phyloP scores from a whole-genome alignment of 2,797 vertebrate genomes.

The Pseudochirops corinnae region DNA sequence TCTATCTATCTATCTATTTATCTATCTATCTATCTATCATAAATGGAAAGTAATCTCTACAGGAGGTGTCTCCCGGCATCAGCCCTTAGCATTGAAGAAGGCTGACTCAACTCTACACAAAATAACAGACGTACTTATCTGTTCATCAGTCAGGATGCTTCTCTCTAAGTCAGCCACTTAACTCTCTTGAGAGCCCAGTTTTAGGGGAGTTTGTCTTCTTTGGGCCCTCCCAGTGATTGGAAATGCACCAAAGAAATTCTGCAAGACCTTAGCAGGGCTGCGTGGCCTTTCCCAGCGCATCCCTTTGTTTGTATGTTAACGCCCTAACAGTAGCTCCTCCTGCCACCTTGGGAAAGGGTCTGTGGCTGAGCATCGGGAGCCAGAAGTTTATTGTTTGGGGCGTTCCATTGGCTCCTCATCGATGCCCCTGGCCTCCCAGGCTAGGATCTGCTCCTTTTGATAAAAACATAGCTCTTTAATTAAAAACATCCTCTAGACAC shows the following conservation, averaged over 20 bases:
- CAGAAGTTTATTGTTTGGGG: constrained; percentile 68
- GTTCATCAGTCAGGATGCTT: not conserved
- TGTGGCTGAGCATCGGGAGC: constrained; percentile 15
- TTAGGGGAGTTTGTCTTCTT: constrained; percentile 5
- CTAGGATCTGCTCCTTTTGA: constrained; percentile 67
- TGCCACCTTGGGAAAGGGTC: constrained; percentile 25
- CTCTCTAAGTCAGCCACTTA: not conserved
- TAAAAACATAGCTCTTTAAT: constrained; percentile 69
- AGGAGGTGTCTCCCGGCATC: not conserved
- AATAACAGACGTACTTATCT: not conserved
- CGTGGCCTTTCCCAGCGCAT: not conserved
- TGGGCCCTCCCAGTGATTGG: not conserved
- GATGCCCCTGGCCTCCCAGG: constrained; percentile 59
- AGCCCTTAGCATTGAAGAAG: not conserved
- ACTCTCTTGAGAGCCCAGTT: not conserved
- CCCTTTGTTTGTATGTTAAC: constrained; percentile 44
- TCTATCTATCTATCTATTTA: too few species aligned
- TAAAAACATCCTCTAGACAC: constrained; percentile 56
- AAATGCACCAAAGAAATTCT: constrained; percentile 17
- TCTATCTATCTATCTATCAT: not conserved
- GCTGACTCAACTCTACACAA: not conserved
- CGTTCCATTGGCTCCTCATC: constrained; percentile 4
- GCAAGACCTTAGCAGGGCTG: not conserved
- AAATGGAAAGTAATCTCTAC: not conserved
- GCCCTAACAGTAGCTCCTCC: constrained; percentile 20